A percentile compares a stretch with the other conserved stretches of the same genome.
Conservation (phyloP, 53 echinoderm and acorn worm genomes). For the Arbacia lixula region DNA sequence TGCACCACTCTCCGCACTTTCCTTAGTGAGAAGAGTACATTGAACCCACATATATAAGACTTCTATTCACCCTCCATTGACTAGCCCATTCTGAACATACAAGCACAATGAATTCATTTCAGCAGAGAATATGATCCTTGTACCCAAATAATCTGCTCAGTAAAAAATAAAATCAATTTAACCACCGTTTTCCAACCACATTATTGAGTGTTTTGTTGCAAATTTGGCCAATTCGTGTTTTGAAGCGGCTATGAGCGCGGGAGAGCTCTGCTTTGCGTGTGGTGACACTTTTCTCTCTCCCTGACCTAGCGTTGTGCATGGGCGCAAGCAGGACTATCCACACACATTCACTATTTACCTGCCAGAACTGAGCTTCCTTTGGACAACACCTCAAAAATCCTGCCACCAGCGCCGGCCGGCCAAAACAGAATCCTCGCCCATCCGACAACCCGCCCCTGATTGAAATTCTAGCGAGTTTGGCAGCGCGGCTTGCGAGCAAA, state of each 20-base stretch:
- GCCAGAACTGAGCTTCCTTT: constrained; percentile 6
- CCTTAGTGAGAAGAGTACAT: constrained; percentile 3
- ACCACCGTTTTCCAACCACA: constrained; percentile 42
- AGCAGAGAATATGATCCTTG: constrained; percentile 31
- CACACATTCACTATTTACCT: constrained; percentile 20
- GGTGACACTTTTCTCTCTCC: too few relatives aligned
- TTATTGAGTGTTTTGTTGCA: not conserved
- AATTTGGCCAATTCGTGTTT: constrained; percentile 11
- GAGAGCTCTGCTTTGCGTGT: too few relatives aligned
- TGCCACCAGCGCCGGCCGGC: constrained; percentile 29
- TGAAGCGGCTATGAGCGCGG: constrained; percentile 1
- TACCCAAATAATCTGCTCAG: constrained; percentile 43
- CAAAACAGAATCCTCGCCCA: constrained; percentile 17
- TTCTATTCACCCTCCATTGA: too few relatives aligned
- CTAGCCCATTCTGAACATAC: too few relatives aligned
- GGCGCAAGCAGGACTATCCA: constrained; percentile 22
- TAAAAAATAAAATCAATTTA: constrained; percentile 52
- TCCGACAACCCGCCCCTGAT: constrained; percentile 9
- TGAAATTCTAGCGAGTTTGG: too few relatives aligned
- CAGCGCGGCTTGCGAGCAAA: constrained; percentile 20
- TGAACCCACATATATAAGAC: constrained; percentile 8
- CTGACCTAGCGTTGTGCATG: constrained; percentile 13
- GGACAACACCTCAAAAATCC: constrained; percentile 25
- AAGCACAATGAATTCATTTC: too few relatives aligned
- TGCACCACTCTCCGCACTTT: not conserved